A percentile compares a stretch with the other conserved stretches of the same genome.
These are phyloP conservation scores for Sebastes elongatus DNA, from an alignment of 2,797 vertebrate species.

Conservation along the genomic window DNA sequence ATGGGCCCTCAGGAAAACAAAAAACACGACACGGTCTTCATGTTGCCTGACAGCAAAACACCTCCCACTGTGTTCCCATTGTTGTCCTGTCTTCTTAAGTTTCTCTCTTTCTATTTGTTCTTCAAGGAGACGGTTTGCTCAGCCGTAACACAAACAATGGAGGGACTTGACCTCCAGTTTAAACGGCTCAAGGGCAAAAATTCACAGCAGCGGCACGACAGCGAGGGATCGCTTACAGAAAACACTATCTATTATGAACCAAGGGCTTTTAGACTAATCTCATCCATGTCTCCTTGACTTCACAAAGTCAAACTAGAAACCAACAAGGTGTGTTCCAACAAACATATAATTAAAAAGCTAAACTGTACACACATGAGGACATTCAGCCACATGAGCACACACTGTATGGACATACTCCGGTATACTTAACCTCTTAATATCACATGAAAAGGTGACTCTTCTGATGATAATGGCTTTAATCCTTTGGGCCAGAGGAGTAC, in stretches of 20 bases:
- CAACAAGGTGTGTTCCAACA: neutral
- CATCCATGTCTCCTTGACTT: neutral
- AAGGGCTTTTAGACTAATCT: neutral
- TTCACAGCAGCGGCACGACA: conserved; percentile 5
- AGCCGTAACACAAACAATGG: neutral
- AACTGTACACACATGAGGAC: neutral
- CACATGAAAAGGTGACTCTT: neutral
- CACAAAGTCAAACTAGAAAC: neutral
- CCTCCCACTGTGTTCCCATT: conserved; percentile 34
- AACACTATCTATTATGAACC: conserved; percentile 15
- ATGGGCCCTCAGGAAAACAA: conserved; percentile 16
- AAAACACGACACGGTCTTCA: conserved; percentile 28
- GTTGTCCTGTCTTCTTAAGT: conserved; percentile 52
- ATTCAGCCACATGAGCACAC: neutral
- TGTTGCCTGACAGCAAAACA: conserved; percentile 30
- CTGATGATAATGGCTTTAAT: neutral
- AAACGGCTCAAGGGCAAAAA: conserved; percentile 35
- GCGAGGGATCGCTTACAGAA: conserved; percentile 20
- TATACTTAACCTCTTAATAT: neutral
- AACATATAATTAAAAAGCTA: neutral
- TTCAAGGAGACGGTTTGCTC: conserved; percentile 17
- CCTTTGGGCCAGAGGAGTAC: neutral
- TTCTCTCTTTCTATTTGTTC: conserved; percentile 37
- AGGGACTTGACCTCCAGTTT: conserved; percentile 31
- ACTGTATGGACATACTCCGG: neutral